phyloP scores from a whole-genome alignment of 23 tunicate species.

The Diplosoma virens region DNA sequence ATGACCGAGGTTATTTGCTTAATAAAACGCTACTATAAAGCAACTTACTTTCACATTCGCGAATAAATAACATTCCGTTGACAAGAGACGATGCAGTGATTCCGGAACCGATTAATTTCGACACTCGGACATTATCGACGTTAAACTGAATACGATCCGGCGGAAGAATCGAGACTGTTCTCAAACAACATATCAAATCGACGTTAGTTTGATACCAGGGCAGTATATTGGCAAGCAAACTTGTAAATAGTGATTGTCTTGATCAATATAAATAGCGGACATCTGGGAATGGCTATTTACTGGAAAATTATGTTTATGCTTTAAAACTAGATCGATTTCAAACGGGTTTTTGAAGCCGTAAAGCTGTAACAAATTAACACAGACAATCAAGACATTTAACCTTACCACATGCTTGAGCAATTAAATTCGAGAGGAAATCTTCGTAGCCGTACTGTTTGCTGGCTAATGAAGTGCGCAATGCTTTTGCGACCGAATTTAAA shows the following conservation, averaged over 20 bases:
- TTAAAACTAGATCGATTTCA: too few relatives aligned
- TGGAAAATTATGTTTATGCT: too few relatives aligned
- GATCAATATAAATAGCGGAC: too few relatives aligned
- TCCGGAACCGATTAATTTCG: slow-evolving; percentile 80
- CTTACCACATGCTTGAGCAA: slow-evolving; percentile 93
- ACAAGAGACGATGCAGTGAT: slow-evolving; percentile 56
- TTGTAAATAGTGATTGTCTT: too few relatives aligned
- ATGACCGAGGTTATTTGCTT: too few relatives aligned
- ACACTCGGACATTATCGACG: slow-evolving; percentile 85
- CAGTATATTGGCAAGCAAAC: too few relatives aligned
- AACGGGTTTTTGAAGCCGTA: too few relatives aligned
- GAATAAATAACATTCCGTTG: slow-evolving; percentile 92
- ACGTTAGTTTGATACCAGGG: too few relatives aligned
- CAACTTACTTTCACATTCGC: slow-evolving; percentile 81
- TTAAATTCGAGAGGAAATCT: slow-evolving; percentile 85
- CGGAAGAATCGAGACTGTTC: slow-evolving; percentile 77
- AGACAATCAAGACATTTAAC: background rate
- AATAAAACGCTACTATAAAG: too few relatives aligned
- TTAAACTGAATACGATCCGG: slow-evolving; percentile 61
- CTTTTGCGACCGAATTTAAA: slow-evolving; percentile 58
- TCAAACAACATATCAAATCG: too few relatives aligned
- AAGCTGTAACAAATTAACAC: too few relatives aligned
- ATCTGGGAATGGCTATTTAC: too few relatives aligned
- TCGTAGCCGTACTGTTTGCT: slow-evolving; percentile 98
- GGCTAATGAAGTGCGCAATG: slow-evolving; percentile 66